Percentiles rank a stretch among this genome's conserved stretches.
Evolutionary conservation across 2,888 invertebrate species (phyloP).

Genomic region (Caenorhabditis sp.): DNA sequence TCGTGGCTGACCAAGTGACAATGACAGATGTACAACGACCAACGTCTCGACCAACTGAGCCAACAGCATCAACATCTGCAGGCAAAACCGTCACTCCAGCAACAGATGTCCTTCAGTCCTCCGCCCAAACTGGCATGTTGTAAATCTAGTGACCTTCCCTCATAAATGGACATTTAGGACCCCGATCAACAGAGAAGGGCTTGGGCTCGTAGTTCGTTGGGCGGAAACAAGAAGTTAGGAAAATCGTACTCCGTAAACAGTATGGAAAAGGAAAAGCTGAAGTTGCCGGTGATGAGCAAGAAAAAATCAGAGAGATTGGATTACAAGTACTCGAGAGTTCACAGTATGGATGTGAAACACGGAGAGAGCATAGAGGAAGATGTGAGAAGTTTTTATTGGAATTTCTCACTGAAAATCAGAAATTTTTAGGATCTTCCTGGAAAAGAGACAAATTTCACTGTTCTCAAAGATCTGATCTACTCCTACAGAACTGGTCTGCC

Average conservation of each 20-base stretch:
- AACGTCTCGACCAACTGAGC: slow-evolving; percentile 67
- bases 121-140: slow-evolving; percentile 45
- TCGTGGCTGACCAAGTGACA: not conserved
- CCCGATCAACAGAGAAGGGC: slow-evolving; percentile 68
- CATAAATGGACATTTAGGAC: slow-evolving; percentile 51
- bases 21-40: slow-evolving; percentile 70
- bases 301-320: slow-evolving; percentile 70
- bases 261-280: slow-evolving; percentile 71
- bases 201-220: slow-evolving; percentile 76
- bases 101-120: slow-evolving; percentile 58
- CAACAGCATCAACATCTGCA: slow-evolving; percentile 46
- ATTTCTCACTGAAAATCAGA: too few species aligned
- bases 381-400: not conserved
- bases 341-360: slow-evolving; percentile 51
- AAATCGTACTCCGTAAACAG: slow-evolving; percentile 76
- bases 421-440: slow-evolving; percentile 58
- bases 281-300: slow-evolving; percentile 74
- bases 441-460: slow-evolving; percentile 56
- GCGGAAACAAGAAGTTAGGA: slow-evolving; percentile 72
- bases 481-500: slow-evolving; percentile 69
- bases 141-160: slow-evolving; percentile 21
- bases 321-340: slow-evolving; percentile 63
- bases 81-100: slow-evolving; percentile 51
- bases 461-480: slow-evolving; percentile 66
- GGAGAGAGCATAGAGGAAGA: slow-evolving; percentile 48